Base-by-base conservation (phyloP, 2,888 invertebrate species). In the Galeopsomyia nigrocyanea region DNA sequence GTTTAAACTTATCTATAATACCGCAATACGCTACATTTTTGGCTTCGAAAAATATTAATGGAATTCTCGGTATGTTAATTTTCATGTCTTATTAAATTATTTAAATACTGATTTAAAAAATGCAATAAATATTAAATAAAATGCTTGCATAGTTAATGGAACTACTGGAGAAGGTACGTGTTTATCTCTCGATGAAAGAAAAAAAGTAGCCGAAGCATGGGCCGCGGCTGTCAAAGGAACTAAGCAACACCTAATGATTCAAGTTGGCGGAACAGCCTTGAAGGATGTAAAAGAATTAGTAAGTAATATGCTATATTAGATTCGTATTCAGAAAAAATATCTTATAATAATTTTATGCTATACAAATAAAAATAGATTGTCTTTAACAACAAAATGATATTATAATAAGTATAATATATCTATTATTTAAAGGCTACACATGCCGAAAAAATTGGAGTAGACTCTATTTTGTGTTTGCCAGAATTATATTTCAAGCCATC, bases 151-250 rank as follows among this genome's bases (percentile, higher is more conserved):
- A 94, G 94, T 95, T 7, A 93, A 93, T 84, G 95, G 95, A 14
- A 94, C 94, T 0, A 91, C 91, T 31, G 95, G 95, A 0, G 95
- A 95, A 86, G 93, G 93, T 0, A 89, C 91, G 79, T 90, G 90
- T 0, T 85, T 94, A 84, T 91, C 89, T 55, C 85, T 92, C 0
- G 83, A 84, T 0, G 95, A 95, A 84, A 88, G 95, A 61, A 93
- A 93, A 85, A 78, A 81, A 5, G 83, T 92, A 2, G 87, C 92
- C 0, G 91, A 92, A 81, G 89, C 90, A 50, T 94, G 94, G 94
- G 82, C 89, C 16, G 82, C 84, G 21, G 89, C 87, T 14, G 91
- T 90, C 0, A 88, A 87, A 77, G 84, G 86, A n/a, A 86, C 88
- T 3, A 88, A 89, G 6, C 87, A 91, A 73, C 90, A 90, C 77